Percentiles rank a stretch among this genome's conserved stretches.
phyloP scores from a whole-genome alignment of 1,140 invertebrate genomes.

The Anoplolepis gracilipes region DNA sequence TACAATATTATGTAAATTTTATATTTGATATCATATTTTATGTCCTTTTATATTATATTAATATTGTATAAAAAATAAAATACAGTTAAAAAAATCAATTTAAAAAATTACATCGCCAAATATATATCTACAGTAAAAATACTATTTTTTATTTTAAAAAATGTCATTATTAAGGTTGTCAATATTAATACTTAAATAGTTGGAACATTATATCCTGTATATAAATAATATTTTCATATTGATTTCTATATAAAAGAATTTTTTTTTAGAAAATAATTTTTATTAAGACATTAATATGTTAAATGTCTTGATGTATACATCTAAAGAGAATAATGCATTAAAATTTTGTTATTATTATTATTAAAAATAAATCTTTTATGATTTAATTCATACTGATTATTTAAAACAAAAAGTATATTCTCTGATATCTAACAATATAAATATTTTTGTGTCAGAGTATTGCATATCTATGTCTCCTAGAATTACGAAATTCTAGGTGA shows the following conservation, averaged over 20 bases:
- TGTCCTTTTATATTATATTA: no score
- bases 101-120: not conserved
- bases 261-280: not conserved
- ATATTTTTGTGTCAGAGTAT: not conserved
- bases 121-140: not conserved
- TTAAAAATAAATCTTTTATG: not conserved
- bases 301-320: not conserved
- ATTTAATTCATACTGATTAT: not conserved
- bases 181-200: not conserved
- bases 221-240: not conserved
- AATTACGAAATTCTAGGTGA: not conserved
- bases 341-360: not conserved
- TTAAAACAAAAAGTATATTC: not conserved
- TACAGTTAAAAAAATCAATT: not conserved
- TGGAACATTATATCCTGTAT: not conserved
- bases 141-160: not conserved
- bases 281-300: not conserved
- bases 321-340: not conserved
- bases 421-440: not conserved
- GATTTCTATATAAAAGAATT: not conserved
- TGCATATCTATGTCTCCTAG: not conserved
- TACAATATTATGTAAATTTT: no score
- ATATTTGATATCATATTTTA: no score
- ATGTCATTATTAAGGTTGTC: not conserved
- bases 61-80: no score